Evolutionary conservation across 1,140 invertebrate genomes (phyloP).

Genomic region (Euwallacea similis): DNA sequence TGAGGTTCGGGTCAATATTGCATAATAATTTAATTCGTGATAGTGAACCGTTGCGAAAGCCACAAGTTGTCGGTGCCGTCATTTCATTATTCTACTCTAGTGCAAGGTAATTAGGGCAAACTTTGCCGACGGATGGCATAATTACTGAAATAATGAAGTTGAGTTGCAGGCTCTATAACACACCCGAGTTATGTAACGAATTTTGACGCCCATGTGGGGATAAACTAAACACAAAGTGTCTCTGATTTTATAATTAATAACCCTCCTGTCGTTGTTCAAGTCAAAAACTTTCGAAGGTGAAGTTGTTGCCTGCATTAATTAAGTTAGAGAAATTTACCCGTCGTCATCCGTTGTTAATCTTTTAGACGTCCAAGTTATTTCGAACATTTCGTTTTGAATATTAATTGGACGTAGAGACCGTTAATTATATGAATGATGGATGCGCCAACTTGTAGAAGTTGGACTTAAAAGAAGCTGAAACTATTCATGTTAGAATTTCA

Average conservation of each 20-base stretch:
- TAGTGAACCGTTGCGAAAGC: too few relatives aligned
- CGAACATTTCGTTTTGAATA: neutral
- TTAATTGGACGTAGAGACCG: slow-evolving; percentile 4
- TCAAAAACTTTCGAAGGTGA: too few relatives aligned
- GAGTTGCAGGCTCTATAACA: neutral
- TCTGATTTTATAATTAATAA: too few relatives aligned
- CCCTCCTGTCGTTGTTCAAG: too few relatives aligned
- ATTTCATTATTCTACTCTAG: slow-evolving; percentile 5
- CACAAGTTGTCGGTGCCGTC: neutral
- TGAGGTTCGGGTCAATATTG: too few relatives aligned
- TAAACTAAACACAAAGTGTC: too few relatives aligned
- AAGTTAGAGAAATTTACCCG: too few relatives aligned
- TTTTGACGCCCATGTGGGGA: too few relatives aligned
- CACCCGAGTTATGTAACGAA: neutral
- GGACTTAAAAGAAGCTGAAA: neutral
- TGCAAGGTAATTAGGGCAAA: neutral
- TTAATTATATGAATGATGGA: slow-evolving; percentile 1
- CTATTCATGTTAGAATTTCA: neutral
- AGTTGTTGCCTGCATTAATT: too few relatives aligned
- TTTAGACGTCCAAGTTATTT: slow-evolving; percentile 7
- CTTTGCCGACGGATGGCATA: slow-evolving; percentile 1
- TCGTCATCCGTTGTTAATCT: neutral
- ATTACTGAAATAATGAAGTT: slow-evolving; percentile 13
- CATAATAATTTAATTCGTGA: too few relatives aligned
- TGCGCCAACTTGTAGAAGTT: neutral